Evolutionary conservation across 1,140 invertebrate species (phyloP).

Genomic region (Dendrolimus punctatus): DNA sequence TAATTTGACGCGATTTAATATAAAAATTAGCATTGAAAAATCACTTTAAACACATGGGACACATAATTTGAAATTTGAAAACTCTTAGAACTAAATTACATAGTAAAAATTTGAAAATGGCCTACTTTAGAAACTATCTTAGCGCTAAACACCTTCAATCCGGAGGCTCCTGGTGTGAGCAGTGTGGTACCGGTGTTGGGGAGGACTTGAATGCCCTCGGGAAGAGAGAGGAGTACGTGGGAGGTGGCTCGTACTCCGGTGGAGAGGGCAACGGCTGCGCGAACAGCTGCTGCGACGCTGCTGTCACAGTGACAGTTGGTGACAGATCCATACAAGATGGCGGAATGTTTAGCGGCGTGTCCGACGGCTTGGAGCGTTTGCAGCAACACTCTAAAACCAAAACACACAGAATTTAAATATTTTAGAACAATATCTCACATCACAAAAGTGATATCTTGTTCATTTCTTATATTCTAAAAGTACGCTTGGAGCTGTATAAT

Average conservation of each 20-base stretch:
- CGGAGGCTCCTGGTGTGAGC: constrained; percentile 53
- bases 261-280: constrained; percentile 33
- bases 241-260: constrained; percentile 56
- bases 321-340: constrained; percentile 55
- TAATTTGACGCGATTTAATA: too few relatives aligned
- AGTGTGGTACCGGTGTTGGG: constrained; percentile 52
- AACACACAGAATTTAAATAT: not conserved
- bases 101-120: too few relatives aligned
- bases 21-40: too few relatives aligned
- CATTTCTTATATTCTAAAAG: too few relatives aligned
- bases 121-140: too few relatives aligned
- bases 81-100: too few relatives aligned
- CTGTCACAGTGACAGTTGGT: constrained; percentile 50
- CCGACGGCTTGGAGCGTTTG: constrained; percentile 59
- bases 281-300: constrained; percentile 47
- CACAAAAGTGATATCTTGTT: too few relatives aligned
- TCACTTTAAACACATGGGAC: too few relatives aligned
- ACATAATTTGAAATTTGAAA: too few relatives aligned
- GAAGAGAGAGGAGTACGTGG: constrained; percentile 59
- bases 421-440: not conserved
- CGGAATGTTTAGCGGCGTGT: constrained; percentile 53
- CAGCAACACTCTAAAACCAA: constrained; percentile 56
- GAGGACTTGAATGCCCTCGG: constrained; percentile 58
- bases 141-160: constrained; percentile 21
- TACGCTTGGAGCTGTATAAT: too few relatives aligned